Base-by-base conservation (phyloP, 2,113 vertebrate species). In the Meriones unguiculatus region DNA sequence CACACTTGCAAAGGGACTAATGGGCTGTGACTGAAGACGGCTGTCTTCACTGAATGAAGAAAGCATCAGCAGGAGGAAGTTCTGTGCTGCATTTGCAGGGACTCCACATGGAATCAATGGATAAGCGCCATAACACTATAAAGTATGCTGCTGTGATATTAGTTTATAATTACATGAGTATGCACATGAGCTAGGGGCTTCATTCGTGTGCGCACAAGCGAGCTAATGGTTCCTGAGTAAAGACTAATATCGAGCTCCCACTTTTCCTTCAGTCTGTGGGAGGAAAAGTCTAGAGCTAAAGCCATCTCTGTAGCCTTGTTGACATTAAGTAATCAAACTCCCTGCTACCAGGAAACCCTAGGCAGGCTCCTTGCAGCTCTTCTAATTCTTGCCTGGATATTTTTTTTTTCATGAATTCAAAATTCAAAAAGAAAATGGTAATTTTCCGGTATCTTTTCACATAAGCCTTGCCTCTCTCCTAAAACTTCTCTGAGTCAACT, bases 401-500 rank as follows among this genome's bases (percentile, higher is more conserved):
- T 82, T n/a, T 28, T 46, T 24, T 52, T 50, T n/a, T 24, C 62
- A 70, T 4, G 35, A 93, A 94, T 46, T 41, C 24, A 41, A 84
- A 64, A 82, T 94, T 96, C 86, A 87, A 94, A 96, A 97, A 96
- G 94, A 97, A 97, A n/a, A 90, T 62, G 67, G 65, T 95, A 77
- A 38, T 89, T 97, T 98, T 95, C 93, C 62, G 94, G 73, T 25
- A 93, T 90, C 77, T 96, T 92, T 50, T 96, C 81, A 77, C 73
- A 95, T 38, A 7, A 82, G 72, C 97, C 85, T 96, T 96, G 64
- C 93, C 77, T 95, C 92, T 97, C 89, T 85, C 93, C 97, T 95
- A 94, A 98, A 98, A 95, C 70, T 94, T 93, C 97, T 93, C 97
- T 87, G 81, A 97, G 87, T 96, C 95, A 92, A 81, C 91, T 97